Percentiles rank a stretch among this genome's conserved stretches.
These are phyloP conservation scores for Drosophila grimshawi DNA, from an alignment of 1,140 invertebrate species.

Conservation along the genomic window DNA sequence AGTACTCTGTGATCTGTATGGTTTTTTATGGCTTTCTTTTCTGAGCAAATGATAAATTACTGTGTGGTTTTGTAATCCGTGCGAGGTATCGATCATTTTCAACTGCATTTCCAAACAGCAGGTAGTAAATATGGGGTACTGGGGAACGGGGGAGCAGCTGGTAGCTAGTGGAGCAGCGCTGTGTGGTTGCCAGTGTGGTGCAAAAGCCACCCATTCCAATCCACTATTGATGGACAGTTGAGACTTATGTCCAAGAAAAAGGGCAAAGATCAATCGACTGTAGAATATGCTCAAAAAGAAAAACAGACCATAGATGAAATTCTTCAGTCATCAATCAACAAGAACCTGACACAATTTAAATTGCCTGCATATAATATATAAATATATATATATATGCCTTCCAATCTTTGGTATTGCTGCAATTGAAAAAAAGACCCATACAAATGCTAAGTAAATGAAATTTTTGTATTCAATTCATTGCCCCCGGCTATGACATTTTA, in stretches of 20 bases:
- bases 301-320: conserved; percentile 13
- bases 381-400: too few relatives aligned
- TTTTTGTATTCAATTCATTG: conserved; percentile 34
- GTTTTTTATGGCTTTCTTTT: conserved; percentile 66
- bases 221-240: conserved; percentile 54
- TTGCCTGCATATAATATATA: conserved; percentile 70
- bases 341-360: conserved; percentile 65
- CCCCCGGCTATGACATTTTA: conserved; percentile 32
- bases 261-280: conserved; percentile 60
- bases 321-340: conserved; percentile 74
- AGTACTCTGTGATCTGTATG: conserved; percentile 9
- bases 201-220: conserved; percentile 46
- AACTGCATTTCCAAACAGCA: conserved; percentile 67
- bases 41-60: conserved; percentile 70
- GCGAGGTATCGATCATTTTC: conserved; percentile 72
- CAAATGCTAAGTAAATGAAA: conserved; percentile 33
- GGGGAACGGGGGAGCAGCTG: background rate
- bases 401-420: conserved; percentile 12
- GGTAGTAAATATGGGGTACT: conserved; percentile 54
- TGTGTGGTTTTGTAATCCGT: conserved; percentile 64
- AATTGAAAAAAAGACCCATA: conserved; percentile 55
- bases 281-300: conserved; percentile 31
- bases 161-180: background rate
- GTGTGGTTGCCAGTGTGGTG: conserved; percentile 36
- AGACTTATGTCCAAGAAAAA: conserved; percentile 7